Evolutionary conservation across 2,888 invertebrate species (phyloP), one percentile per base, ranked within the genome.

Genomic region (Latrodectus elegans): DNA sequence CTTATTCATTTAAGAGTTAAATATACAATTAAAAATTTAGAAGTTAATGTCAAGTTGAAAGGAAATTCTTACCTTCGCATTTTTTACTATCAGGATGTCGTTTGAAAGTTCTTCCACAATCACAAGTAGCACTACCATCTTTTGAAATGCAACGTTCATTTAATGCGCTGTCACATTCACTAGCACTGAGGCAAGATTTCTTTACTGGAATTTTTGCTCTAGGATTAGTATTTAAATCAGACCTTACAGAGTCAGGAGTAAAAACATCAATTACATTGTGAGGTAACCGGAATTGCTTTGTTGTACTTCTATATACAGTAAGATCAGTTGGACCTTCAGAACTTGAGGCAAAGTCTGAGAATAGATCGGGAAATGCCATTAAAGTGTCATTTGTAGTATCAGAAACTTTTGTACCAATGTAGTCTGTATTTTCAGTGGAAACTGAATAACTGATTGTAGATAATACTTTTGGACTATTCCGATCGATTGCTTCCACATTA

Each of bases 31-130:
- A 38, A 38, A 38, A 38, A 38, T 38, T 38, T 38, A 2, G 4
- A 38, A 38, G 38, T 38, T 4, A 38, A 38, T 6, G 38, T 38
- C 6, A 38, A 38, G 6, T 38, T 38, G 38, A 38, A 38, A 3
- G 6, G 38, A 38, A 38, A 6, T 38, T 38, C 22, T 84, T 74
- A 84, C 84, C 73, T 74, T 84, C 84, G 22, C 84, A 84, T 22
- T 26, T 67, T 52, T 17, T 22, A n/a, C 78, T 67, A 15, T 74
- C 55, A 2, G 55, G 68, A 12, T 79, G 53, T 12, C 84, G 22
- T 22, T 74, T 15, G 22, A 79, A 84, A 17, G 67, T 15, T 60
- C 74, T 78, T 22, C 84, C 79, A 74, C 84, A 84, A 11, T 74
- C 60, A 15, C 84, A 84, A 12, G 67, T 15, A 15, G 49, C 17